Percentiles rank a stretch among this genome's conserved stretches.
These are phyloP conservation scores for Parnassius smintheus DNA, from an alignment of 2,888 invertebrate species.

Conservation along the genomic window DNA sequence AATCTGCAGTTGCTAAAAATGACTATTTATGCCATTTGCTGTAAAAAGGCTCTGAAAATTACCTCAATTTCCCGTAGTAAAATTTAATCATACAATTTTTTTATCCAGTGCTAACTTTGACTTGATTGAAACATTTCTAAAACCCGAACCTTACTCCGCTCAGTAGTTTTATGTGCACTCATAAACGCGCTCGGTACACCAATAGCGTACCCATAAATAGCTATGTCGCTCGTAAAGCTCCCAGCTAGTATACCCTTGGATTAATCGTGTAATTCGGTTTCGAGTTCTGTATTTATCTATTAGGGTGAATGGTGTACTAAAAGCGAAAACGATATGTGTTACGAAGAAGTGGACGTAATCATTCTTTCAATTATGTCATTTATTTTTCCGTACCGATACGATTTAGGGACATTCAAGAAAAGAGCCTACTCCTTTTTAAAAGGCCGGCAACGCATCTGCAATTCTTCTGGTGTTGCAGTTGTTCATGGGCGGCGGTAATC, in stretches of 20 bases:
- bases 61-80: too few species aligned
- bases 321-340: neutral
- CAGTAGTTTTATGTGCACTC: conserved; percentile 22
- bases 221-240: conserved; percentile 15
- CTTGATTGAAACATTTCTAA: conserved; percentile 8
- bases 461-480: too few species aligned
- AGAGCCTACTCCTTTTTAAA: too few species aligned
- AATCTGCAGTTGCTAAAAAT: too few species aligned
- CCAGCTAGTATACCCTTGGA: conserved; percentile 2
- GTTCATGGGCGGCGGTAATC: too few species aligned
- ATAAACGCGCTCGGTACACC: conserved; percentile 20
- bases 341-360: neutral
- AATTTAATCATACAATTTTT: neutral
- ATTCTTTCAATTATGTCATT: neutral
- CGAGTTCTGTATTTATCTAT: conserved; percentile 14
- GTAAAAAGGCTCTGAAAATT: too few species aligned
- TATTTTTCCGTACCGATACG: too few species aligned
- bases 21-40: too few species aligned
- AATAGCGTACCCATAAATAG: conserved; percentile 16
- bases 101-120: neutral
- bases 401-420: too few species aligned
- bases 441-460: too few species aligned
- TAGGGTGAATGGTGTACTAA: conserved; percentile 5
- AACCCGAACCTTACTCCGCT: neutral
- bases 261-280: conserved; percentile 20